Conservation (phyloP, 2,113 vertebrate genomes). For the Lamprotornis superbus region DNA sequence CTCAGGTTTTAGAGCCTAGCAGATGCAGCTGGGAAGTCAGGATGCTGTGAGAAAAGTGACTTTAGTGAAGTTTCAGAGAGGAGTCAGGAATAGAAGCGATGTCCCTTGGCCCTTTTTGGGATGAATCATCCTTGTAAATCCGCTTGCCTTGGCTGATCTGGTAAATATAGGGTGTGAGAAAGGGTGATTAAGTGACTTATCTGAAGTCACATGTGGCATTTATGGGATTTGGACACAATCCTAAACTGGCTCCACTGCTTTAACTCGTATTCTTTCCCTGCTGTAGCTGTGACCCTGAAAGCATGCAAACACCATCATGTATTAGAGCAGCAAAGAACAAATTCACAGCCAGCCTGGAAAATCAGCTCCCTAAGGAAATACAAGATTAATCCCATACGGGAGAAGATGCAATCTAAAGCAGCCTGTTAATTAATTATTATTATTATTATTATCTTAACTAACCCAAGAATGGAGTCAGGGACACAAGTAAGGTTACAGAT, state of each 20-base stretch:
- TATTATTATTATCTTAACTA: constrained; percentile 60
- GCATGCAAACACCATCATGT: constrained; percentile 29
- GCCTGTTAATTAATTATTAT: constrained; percentile 65
- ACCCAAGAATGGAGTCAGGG: constrained; percentile 24
- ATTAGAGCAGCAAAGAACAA: constrained; percentile 38
- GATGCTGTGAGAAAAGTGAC: not conserved
- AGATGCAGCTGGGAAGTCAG: not conserved
- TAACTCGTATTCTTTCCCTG: not conserved
- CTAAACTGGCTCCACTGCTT: constrained; percentile 42
- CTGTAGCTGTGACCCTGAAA: constrained; percentile 46
- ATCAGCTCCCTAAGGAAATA: constrained; percentile 61
- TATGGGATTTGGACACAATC: constrained; percentile 63
- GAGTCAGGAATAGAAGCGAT: constrained; percentile 35
- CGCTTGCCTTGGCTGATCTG: constrained; percentile 52
- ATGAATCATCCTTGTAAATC: constrained; percentile 65
- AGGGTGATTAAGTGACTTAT: constrained; percentile 64
- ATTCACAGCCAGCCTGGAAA: constrained; percentile 30
- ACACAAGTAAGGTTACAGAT: constrained; percentile 53
- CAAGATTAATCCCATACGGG: constrained; percentile 38
- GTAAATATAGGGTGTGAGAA: constrained; percentile 64
- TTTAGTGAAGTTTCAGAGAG: constrained; percentile 24
- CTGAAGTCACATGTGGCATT: constrained; percentile 64
- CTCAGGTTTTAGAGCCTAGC: not conserved
- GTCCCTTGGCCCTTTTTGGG: constrained; percentile 54
- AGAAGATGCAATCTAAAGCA: constrained; percentile 62